Base-by-base conservation (phyloP, 2,797 vertebrate genomes). In the Malurus leucopterus region DNA sequence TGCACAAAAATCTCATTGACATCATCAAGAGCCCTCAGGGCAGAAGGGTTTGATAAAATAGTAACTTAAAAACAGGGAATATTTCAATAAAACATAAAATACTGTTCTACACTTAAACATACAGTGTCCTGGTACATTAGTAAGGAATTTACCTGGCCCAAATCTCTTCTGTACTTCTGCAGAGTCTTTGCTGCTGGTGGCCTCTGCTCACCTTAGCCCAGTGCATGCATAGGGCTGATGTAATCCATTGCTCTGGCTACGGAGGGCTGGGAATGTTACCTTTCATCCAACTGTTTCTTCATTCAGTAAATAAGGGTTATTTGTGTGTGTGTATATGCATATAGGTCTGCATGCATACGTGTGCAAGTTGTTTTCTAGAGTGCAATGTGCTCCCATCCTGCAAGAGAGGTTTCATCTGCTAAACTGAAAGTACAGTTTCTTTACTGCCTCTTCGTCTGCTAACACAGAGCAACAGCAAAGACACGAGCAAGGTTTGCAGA, bases 391-490 rank as follows among this genome's bases (percentile, higher is more conserved):
- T 85, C 15, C 18, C 6, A 2, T 10, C 38, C 69, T 82, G 62
- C 40, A 74, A 57, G n/a, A 11, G 4, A 55, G 17, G 22, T 38
- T 20, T 38, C 11, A n/a, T 19, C 21, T 77, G 32, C 47, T 71
- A 30, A 65, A 55, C 34, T 49, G 29, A 51, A 69, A 69, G 5
- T 19, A 18, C 29, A 65, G 10, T n/a, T 47, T 24, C 53, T 90
- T 90, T 46, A 41, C 21, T 73, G 26, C 16, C 83, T 77, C n/a
- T 91, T 78, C 55, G 21, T 62, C 49, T 86, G n/a, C n/a, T 90
- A 19, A 34, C 29, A 62, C 19, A 76, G 13, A 63, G 8, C 16
- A 79, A 30, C 11, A 72, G 16, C 26, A 84, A 44, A 4, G 18
- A 67, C 44, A 65, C 6, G 6, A 79, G 15, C 23, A 84, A 86